Percentiles rank a stretch among this genome's conserved stretches.
Evolutionary conservation across 2,113 vertebrate species (phyloP).

Genomic region (Bettongia penicillata): DNA sequence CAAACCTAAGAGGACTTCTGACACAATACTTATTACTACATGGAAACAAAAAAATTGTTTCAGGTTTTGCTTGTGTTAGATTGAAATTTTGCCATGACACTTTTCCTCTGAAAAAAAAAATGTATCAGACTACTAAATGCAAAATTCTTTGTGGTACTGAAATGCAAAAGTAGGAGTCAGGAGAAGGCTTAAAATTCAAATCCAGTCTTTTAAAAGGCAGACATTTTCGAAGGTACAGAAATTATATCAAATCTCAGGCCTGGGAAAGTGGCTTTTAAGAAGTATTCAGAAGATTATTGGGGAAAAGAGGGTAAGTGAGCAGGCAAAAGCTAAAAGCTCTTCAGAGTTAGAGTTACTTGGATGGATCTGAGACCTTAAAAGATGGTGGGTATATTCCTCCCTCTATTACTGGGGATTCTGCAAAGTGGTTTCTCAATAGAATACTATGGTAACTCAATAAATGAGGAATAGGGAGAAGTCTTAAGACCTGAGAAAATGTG

Average conservation of each 20-base stretch:
- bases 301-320: not conserved
- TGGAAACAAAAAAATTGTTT: not conserved
- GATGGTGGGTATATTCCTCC: not conserved
- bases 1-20: not conserved
- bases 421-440: not conserved
- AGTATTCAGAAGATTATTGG: not conserved
- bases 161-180: not conserved
- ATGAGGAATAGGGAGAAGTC: not conserved
- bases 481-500: not conserved
- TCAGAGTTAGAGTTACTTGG: not conserved
- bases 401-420: not conserved
- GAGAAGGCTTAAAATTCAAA: not conserved
- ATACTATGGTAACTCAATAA: not conserved
- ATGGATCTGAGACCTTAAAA: not conserved
- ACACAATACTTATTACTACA: not conserved
- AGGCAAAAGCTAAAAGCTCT: not conserved
- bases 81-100: not conserved
- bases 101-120: not conserved
- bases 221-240: not conserved
- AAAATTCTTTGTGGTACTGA: not conserved
- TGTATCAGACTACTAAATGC: not conserved
- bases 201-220: not conserved
- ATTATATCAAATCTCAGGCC: not conserved
- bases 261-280: not conserved
- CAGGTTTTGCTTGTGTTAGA: not conserved